Evolutionary conservation across 1,140 invertebrate genomes (phyloP), one percentile per base, ranked within the genome.

Genomic region (Temnothorax longispinosus): DNA sequence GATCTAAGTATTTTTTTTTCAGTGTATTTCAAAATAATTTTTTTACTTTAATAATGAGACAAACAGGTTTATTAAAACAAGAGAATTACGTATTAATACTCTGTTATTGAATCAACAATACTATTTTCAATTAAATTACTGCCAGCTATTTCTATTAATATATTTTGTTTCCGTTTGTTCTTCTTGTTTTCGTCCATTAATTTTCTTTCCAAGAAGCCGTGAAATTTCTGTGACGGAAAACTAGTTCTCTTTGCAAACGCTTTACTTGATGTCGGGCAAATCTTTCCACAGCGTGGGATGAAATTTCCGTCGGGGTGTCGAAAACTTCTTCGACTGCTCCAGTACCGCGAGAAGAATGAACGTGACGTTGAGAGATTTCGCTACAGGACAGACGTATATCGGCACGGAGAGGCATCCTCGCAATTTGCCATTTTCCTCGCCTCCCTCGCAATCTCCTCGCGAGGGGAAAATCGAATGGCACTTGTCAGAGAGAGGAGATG

Each of bases 321-420:
- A 64, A 32, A 21, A 56, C 3, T n/a, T 2, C 7, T 27, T 27
- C 69, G n/a, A 82, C 74, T 58, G 74, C n/a, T 82, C 27, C 5
- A 44, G 15, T 47, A 56, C 75, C 41, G 69, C 41, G 69, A 52
- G 15, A 56, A 81, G 13, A 64, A 13, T n/a, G 8, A 13, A 75
- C 41, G 41, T 60, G 80, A 82, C 41, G 41, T 60, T 72, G 50
- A 84, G 54, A 84, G 74, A 27, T 44, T 38, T 50, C 38, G 38
- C 11, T 21, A 7, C 13, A 60, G 11, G 18, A 58, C 32, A 15
- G 62, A 58, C 15, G 18, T 58, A 10, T 38, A 67, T 80, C 62
- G 35, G 3, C n/a, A 15, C 15, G 4, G 32, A 13, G 21, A 64
- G 1, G n/a, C 58, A 62, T 60, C 41, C n/a, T 18, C 38, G 32